Evolutionary conservation across 1,140 invertebrate species (phyloP).

Genomic region (Leucophenga varia): DNA sequence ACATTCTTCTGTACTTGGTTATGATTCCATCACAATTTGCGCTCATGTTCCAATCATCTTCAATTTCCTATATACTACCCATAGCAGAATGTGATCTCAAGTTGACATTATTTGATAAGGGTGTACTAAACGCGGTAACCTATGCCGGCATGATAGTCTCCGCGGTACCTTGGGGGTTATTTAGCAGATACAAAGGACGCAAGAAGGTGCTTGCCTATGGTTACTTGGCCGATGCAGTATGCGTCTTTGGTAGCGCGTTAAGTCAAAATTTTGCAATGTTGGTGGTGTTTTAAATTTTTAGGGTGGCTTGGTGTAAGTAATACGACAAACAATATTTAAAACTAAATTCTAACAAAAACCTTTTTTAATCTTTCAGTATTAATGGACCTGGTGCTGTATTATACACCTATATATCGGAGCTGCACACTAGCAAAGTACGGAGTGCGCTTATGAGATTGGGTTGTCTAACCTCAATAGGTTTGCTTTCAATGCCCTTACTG

Average conservation of each 20-base stretch:
- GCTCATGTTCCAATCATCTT: constrained; percentile 66
- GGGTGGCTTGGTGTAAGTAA: constrained; percentile 77
- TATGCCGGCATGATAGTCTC: constrained; percentile 81
- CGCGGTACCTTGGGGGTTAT: constrained; percentile 78
- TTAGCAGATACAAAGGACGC: constrained; percentile 76
- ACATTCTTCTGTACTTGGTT: constrained; percentile 64
- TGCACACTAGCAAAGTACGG: constrained; percentile 65
- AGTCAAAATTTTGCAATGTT: constrained; percentile 72
- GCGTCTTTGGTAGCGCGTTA: constrained; percentile 67
- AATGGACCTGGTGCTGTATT: constrained; percentile 72
- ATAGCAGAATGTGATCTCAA: constrained; percentile 71
- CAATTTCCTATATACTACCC: constrained; percentile 69
- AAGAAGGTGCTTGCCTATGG: constrained; percentile 70
- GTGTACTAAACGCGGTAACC: constrained; percentile 66
- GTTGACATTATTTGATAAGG: constrained; percentile 66
- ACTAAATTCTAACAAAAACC: background rate
- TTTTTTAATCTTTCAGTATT: constrained; percentile 60
- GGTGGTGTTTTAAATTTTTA: constrained; percentile 71
- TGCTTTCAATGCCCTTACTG: constrained; percentile 60
- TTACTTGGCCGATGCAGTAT: constrained; percentile 68
- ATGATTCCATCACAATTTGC: constrained; percentile 66
- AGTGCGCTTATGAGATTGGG: constrained; percentile 65
- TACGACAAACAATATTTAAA: constrained; percentile 43
- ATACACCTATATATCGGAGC: constrained; percentile 70
- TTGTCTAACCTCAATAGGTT: constrained; percentile 62